A percentile compares a stretch with the other conserved stretches of the same genome.
Evolutionary conservation across 92 coral and sea anemone genomes (phyloP).

Genomic region (Virgularia gustaviana): DNA sequence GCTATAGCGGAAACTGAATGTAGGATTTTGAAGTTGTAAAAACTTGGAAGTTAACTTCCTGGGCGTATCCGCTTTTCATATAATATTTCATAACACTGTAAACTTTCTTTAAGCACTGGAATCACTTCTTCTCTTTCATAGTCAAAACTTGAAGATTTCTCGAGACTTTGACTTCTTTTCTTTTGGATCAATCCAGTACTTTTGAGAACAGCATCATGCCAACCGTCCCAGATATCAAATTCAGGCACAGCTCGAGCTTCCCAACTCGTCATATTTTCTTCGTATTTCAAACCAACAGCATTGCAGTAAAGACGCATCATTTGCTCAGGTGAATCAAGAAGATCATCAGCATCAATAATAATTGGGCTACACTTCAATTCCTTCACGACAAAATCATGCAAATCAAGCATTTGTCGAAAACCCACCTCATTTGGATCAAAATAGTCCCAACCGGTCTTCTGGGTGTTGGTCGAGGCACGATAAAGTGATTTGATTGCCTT

Average conservation of each 20-base stretch:
- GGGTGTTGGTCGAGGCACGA: slow-evolving; percentile 79
- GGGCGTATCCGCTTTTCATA: slow-evolving; percentile 43
- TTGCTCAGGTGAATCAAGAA: slow-evolving; percentile 70
- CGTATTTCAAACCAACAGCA: slow-evolving; percentile 70
- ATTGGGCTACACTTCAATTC: slow-evolving; percentile 62
- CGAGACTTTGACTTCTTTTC: slow-evolving; percentile 9
- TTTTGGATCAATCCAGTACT: slow-evolving; percentile 66
- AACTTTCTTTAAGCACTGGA: slow-evolving; percentile 46
- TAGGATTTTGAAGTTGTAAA: too few species aligned
- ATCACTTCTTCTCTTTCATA: slow-evolving; percentile 47
- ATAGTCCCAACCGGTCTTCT: slow-evolving; percentile 91
- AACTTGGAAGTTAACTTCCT: too few species aligned
- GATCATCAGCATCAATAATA: slow-evolving; percentile 93
- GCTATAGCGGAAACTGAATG: too few species aligned
- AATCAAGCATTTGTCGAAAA: slow-evolving; percentile 76
- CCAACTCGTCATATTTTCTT: slow-evolving; percentile 87
- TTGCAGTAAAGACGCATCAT: slow-evolving; percentile 81
- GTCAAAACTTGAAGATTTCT: slow-evolving; percentile 21
- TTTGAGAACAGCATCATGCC: slow-evolving; percentile 87
- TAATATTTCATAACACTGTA: slow-evolving; percentile 55
- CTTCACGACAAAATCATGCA: slow-evolving; percentile 67
- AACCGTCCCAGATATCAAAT: slow-evolving; percentile 87
- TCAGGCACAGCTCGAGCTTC: slow-evolving; percentile 76
- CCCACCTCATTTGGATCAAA: slow-evolving; percentile 88
- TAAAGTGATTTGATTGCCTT: slow-evolving; percentile 75